Base-by-base conservation (phyloP, 2,113 vertebrate species). In the Odocoileus virginianus region DNA sequence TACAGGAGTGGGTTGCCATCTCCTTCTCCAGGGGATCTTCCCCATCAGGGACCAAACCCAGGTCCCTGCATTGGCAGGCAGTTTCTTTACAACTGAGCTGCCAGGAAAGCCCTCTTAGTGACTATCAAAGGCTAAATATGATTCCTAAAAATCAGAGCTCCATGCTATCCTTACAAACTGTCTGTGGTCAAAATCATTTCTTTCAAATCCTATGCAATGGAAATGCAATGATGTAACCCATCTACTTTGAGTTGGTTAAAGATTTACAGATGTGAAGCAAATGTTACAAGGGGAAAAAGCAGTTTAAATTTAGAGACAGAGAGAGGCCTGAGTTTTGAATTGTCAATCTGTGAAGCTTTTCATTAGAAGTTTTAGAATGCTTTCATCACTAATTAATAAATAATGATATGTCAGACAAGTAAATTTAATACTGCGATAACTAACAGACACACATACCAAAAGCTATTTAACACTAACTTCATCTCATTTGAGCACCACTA, bases 341-440 rank as follows among this genome's bases (percentile, higher is more conserved):
- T 96, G 47, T 87, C 74, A 58, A 78, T 97, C 88, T 86, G 57
- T 94, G 47, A 50, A 87, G 30, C 7, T 97, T 95, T 67, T 57
- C 76, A 95, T 87, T 43, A 96, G 79, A 97, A 94, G 30, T 98
- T 98, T 95, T 92, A 60, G 74, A 54, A 54, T 47, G 0, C 57
- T 96, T 98, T 96, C 83, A 97, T 89, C 81, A 90, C 71, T 97
- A 93, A 98, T 96, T 96, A 98, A 98, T 87, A 96, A 83, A 88
- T 81, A 89, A 61, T 30, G 45, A 19, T 85, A 96, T 91, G 58
- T 87, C 93, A 92, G 88, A 92, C 93, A 93, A 97, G 67, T 67
- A 97, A 97, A 98, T 52, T 19, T 76, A 96, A 9, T 15, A 57
- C 67, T 93, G 82, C 84, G 82, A 76, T 98, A 98, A 98, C 96